A percentile compares a stretch with the other conserved stretches of the same genome.
Conservation (phyloP, 2,797 vertebrate genomes). For the Hydrocynus forskahlii region DNA sequence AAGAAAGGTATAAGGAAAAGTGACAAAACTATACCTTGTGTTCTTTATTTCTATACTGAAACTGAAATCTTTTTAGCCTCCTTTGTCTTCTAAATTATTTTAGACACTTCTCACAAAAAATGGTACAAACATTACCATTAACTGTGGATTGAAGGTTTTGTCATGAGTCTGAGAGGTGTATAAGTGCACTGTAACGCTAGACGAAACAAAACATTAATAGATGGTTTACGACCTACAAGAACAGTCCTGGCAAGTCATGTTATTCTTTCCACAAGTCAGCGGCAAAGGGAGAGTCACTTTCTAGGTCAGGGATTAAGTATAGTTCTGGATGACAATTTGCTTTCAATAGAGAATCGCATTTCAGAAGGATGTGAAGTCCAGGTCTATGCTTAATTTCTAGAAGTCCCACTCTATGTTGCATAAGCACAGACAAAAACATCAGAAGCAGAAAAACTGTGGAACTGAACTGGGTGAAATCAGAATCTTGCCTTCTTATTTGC, state of each 20-base stretch:
- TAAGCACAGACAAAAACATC: background rate
- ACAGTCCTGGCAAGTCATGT: background rate
- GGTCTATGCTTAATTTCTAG: too few species aligned
- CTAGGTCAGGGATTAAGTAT: too few species aligned
- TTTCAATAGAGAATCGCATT: too few species aligned
- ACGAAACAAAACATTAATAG: conserved; percentile 1
- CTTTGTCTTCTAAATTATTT: background rate
- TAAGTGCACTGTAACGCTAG: background rate
- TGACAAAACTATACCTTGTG: background rate
- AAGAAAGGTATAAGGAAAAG: background rate
- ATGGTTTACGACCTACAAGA: background rate
- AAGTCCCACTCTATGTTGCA: background rate
- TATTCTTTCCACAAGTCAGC: background rate
- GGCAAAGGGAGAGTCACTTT: background rate
- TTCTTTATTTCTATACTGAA: background rate
- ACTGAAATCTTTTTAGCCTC: background rate
- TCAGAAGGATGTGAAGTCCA: too few species aligned
- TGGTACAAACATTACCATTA: background rate
- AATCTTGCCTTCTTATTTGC: background rate
- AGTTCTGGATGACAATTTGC: too few species aligned
- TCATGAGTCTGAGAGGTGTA: background rate
- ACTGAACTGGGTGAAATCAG: background rate
- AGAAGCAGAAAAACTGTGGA: background rate
- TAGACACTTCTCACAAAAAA: background rate
- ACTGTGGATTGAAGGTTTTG: background rate